phyloP scores from a whole-genome alignment of 2,797 vertebrate genomes.

The Chloroceryle amazona region DNA sequence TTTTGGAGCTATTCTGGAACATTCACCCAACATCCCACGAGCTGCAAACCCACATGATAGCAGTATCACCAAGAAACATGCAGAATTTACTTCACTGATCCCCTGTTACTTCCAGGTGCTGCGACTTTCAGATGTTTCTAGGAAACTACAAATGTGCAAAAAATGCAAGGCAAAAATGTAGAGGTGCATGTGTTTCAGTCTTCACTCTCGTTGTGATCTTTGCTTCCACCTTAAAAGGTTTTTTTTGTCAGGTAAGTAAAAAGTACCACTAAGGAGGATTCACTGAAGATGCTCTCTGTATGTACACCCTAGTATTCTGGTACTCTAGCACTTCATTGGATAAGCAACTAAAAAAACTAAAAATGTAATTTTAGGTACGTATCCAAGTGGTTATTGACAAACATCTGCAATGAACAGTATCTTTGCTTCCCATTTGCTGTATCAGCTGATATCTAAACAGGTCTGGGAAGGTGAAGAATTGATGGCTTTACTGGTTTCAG shows the following conservation, averaged over 20 bases:
- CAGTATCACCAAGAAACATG: background rate
- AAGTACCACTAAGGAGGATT: background rate
- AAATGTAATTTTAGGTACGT: background rate
- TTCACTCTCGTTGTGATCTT: background rate
- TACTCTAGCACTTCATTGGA: background rate
- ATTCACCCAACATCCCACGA: background rate
- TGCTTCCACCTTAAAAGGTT: background rate
- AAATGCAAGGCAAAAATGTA: background rate
- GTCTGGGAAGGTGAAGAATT: background rate
- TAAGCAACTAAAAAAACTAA: background rate
- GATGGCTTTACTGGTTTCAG: background rate
- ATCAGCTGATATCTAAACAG: background rate
- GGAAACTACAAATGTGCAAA: background rate
- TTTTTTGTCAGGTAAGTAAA: background rate
- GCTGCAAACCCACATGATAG: background rate
- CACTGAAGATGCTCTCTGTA: background rate
- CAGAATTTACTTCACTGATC: background rate
- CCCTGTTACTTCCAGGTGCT: background rate
- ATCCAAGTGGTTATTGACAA: background rate
- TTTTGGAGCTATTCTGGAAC: background rate
- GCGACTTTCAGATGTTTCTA: background rate
- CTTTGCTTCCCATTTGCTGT: background rate
- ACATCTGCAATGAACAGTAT: background rate
- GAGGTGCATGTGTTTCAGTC: background rate
- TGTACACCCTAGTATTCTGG: background rate